phyloP scores from a whole-genome alignment of 2,888 invertebrate species.

The Ophioninae sp. region DNA sequence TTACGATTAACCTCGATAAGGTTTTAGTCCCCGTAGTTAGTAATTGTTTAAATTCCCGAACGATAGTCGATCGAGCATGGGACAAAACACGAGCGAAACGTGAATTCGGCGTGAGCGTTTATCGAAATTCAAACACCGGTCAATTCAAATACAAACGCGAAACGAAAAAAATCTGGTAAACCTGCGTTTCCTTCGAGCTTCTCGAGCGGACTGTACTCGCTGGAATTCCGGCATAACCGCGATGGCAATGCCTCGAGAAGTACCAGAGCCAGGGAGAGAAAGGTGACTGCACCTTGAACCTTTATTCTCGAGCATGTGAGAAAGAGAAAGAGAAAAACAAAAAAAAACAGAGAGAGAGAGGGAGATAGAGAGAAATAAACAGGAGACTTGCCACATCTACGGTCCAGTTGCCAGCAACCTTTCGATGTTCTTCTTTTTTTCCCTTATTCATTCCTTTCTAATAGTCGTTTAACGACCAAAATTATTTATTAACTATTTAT shows the following conservation, averaged over 20 bases:
- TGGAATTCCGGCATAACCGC: conserved; percentile 66
- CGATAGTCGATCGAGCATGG: not conserved
- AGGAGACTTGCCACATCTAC: conserved; percentile 21
- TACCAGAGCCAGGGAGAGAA: conserved; percentile 57
- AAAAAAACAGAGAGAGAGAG: conserved; percentile 59
- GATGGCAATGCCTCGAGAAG: conserved; percentile 54
- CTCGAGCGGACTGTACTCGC: conserved; percentile 64
- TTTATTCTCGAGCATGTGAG: conserved; percentile 60
- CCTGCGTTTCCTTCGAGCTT: conserved; percentile 6
- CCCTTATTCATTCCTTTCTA: conserved; percentile 1
- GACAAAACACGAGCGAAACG: not conserved
- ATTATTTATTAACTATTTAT: conserved; percentile 55
- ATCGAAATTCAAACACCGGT: not conserved
- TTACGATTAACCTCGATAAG: conserved; percentile 63
- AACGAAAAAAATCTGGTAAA: not conserved
- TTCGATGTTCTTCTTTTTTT: not conserved
- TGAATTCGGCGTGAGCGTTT: not conserved
- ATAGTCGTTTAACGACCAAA: conserved; percentile 22
- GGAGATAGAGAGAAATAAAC: conserved; percentile 38
- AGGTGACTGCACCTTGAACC: conserved; percentile 77
- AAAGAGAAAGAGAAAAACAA: conserved; percentile 61
- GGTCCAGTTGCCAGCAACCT: not conserved
- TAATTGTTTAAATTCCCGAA: conserved; percentile 27
- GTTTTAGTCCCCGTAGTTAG: conserved; percentile 59
- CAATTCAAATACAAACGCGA: not conserved